Base-by-base conservation (phyloP, 2,888 invertebrate species). In the Sepioteuthis lessoniana region DNA sequence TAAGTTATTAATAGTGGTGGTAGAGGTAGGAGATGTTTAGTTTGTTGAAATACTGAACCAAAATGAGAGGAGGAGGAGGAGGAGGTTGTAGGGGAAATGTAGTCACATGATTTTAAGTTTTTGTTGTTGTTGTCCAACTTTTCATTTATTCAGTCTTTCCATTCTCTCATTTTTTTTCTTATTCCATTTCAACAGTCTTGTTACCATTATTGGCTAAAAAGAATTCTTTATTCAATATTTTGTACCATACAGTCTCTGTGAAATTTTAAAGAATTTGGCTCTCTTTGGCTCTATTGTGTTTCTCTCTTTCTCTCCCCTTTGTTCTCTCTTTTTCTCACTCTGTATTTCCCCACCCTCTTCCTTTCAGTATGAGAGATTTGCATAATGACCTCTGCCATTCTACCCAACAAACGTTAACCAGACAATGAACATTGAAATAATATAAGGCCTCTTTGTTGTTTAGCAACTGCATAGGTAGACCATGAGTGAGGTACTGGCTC, bases 311-410 rank as follows among this genome's bases (percentile, higher is more conserved):
- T 60, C 60, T 31, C 35, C n/a, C 76, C n/a, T 25, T 16, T 16
- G n/a, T 16, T 76, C n/a, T 13, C n/a, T 76, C 35, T 35, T 16
- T 13, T 25, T 55, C 55, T 55, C 25, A 1, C 55, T 3, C 21
- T 55, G 5, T 28, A 5, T 19, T 25, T 55, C 55, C 21, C 25
- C n/a, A 16, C n/a, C 10, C 35, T 16, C 76, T 76, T 35, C n/a
- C 76, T 35, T 76, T 76, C 76, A 13, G n/a, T n/a, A 76, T 76
- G 25, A 35, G n/a, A 76, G 76, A 76, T 76, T 76, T 76, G n/a
- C 76, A 76, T 76, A 76, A 76, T 76, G 76, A 76, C 76, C 76
- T 76, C 76, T 76, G 76, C 76, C 76, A 76, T 76, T 76, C 76
- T n/a, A 35, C n/a, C n/a, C 35, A 76, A 76, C 76, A 76, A n/a